A percentile compares a stretch with the other conserved stretches of the same genome.
Evolutionary conservation across 2,797 vertebrate species (phyloP).

Genomic region (Mus minutoides): DNA sequence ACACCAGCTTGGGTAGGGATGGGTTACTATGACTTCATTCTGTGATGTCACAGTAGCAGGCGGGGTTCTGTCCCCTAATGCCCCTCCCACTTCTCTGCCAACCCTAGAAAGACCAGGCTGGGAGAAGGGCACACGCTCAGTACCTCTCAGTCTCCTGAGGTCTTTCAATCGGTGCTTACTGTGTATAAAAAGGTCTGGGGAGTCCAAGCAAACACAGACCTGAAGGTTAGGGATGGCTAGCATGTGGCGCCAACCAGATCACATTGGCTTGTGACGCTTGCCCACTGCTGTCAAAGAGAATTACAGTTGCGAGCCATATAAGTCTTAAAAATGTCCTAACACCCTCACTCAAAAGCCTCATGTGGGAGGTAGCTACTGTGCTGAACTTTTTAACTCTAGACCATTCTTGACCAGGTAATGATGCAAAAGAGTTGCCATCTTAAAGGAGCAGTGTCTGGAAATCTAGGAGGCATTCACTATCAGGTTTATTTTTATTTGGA

Average conservation of each 20-base stretch:
- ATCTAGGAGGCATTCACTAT: neutral
- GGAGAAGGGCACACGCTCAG: neutral
- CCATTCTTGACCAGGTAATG: neutral
- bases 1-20: slow-evolving; percentile 16
- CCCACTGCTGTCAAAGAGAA: neutral
- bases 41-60: slow-evolving; percentile 76
- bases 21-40: slow-evolving; percentile 36
- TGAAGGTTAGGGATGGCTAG: neutral
- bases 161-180: neutral
- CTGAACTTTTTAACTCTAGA: neutral
- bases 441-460: slow-evolving; percentile 7
- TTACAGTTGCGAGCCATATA: neutral
- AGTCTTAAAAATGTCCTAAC: neutral
- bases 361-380: neutral
- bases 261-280: neutral
- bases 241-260: neutral
- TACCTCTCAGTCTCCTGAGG: neutral
- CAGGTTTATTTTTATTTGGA: neutral
- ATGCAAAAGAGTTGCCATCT: neutral
- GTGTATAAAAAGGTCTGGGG: neutral
- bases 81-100: neutral
- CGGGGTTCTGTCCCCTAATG: neutral
- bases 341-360: neutral
- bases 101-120: neutral
- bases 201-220: neutral